Base-by-base conservation (phyloP, 64 coral and sea anemone genomes). In the Stichodactyla helianthus region DNA sequence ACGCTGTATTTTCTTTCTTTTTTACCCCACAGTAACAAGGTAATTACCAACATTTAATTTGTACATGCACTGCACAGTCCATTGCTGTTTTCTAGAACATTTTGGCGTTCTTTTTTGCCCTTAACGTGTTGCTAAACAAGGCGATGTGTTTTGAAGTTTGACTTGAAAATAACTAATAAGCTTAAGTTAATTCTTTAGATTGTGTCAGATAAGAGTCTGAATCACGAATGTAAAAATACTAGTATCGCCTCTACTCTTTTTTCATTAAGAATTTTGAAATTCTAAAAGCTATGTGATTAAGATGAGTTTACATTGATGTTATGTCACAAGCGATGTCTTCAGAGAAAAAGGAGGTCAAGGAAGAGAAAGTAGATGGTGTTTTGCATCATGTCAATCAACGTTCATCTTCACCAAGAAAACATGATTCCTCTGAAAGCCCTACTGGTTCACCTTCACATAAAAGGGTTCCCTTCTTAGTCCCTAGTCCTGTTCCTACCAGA, bases 401-500 rank as follows among this genome's bases (percentile, higher is more conserved):
- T 25, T 55, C 88, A 84, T 44, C 59, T 60, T 28, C 83, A 35
- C 23, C 23, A 10, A 51, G 44, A 88, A 84, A 63, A 27, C 56
- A 54, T 27, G 50, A 65, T 17, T 20, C 19, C 35, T 62, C 89
- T 60, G 63, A 51, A 12, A 84, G 52, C 23, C 93, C 86, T 50
- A 59, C 62, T n/a, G 59, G 51, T 4, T 89, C 93, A 10, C 90
- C 94, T 28, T 23, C 67, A 10, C 90, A 89, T 15, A 95, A 82
- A 52, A 86, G 89, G 70, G 71, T 70, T 7, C 94, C 87, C 0
- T 94, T 94, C 74, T 86, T 89, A 84, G 44, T 98, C 4, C 96
- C 96, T 15, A 95, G 96, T 54, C 96, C 93, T 61, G 71, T 95
- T 27, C 92, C 90, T 5, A 98, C 93, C n/a, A 89, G 93, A 82